phyloP scores from a whole-genome alignment of 2,888 invertebrate genomes.

The Plagiodera versicolora region DNA sequence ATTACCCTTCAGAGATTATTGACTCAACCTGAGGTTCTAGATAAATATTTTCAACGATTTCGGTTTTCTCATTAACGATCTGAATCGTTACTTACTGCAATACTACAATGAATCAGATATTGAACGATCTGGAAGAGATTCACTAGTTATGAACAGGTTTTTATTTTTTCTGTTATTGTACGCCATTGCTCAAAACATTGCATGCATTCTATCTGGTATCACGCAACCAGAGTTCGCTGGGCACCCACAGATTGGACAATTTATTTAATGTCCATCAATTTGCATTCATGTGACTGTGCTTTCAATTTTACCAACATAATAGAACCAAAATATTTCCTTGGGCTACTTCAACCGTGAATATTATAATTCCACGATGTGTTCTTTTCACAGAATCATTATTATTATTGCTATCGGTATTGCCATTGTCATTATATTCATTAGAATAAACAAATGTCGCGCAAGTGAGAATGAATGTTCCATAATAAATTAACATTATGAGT shows the following conservation, averaged over 20 bases:
- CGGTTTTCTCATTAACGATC: too few relatives aligned
- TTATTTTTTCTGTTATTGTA: background rate
- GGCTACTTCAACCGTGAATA: slow-evolving; percentile 29
- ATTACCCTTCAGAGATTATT: too few relatives aligned
- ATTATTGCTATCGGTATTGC: background rate
- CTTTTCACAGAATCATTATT: background rate
- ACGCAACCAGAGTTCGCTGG: slow-evolving; percentile 34
- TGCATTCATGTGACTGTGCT: slow-evolving; percentile 35
- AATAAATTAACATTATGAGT: too few relatives aligned
- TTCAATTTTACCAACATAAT: slow-evolving; percentile 31
- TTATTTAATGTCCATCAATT: slow-evolving; percentile 40
- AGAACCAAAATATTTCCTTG: slow-evolving; percentile 25
- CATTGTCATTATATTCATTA: background rate
- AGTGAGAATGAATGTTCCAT: too few relatives aligned
- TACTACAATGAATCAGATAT: too few relatives aligned
- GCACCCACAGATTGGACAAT: slow-evolving; percentile 43
- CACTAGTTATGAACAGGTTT: too few relatives aligned
- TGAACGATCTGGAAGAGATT: too few relatives aligned
- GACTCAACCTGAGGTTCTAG: too few relatives aligned
- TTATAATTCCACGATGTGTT: background rate
- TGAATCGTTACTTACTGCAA: too few relatives aligned
- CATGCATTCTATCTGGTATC: slow-evolving; percentile 18
- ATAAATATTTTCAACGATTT: too few relatives aligned
- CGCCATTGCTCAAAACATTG: slow-evolving; percentile 11
- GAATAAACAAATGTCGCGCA: background rate